Base-by-base conservation (phyloP, 2,888 invertebrate species). In the Polydrusus cervinus region DNA sequence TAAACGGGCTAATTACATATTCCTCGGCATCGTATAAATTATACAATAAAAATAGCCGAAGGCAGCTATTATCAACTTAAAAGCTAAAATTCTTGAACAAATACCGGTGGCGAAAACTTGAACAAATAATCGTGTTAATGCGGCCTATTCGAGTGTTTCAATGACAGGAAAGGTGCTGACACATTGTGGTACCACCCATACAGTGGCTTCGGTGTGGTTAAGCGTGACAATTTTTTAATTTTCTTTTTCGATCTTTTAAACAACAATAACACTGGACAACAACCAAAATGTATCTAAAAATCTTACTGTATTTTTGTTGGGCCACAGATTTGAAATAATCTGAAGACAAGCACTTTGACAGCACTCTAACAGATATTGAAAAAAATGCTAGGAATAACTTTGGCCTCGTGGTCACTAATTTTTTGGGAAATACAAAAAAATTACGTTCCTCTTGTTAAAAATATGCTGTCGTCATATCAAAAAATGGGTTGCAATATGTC, bases 121-220 rank as follows among this genome's bases (percentile, higher is more conserved):
- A 78, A 79, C 78, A 79, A 79, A 80, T 80, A 78, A 79, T 77
- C 79, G 77, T 73, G 78, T 79, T 79, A 81, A 78, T 82, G 79
- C 76, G 78, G 78, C 71, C 71, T 71, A 75, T 74, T 81, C 70
- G 76, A 81, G 76, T 72, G 74, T 70, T 65, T 68, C 51, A 55
- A 77, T 79, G 80, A 80, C 61, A 79, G 45, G 74, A 77, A 81
- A 81, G 76, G 70, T 80, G 81, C 82, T 82, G 81, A 81, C 81
- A 76, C 82, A 82, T 80, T 72, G 34, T 71, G 66, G 74, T 73
- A 75, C 79, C 78, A 79, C 77, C 76, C 73, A 74, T 71, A 78
- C 74, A 77, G 74, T 67, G 57, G 38, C 57, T 38, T 16, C 57
- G 57, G 38, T 38, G 16, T 14, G n/a, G n/a, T 60, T 38, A 18